A percentile compares a stretch with the other conserved stretches of the same genome.
These are phyloP conservation scores for Rhinopithecus roxellana DNA, from an alignment of 2,113 vertebrate species.

Conservation along the genomic window DNA sequence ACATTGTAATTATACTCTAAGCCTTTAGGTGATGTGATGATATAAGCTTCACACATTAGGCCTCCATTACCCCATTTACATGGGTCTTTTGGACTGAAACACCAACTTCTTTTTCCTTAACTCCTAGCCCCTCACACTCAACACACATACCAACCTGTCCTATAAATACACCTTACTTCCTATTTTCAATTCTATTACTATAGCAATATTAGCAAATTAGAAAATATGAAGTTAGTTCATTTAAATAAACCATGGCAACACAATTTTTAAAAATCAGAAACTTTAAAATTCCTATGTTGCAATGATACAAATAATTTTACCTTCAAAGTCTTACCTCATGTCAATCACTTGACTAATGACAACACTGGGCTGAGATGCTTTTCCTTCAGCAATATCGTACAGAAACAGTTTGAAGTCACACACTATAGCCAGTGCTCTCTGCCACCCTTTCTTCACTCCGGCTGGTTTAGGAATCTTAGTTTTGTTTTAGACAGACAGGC, in stretches of 20 bases:
- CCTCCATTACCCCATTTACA: background rate
- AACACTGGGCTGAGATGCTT: slow-evolving; percentile 92
- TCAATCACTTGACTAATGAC: slow-evolving; percentile 97
- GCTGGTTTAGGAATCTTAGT: slow-evolving; percentile 96
- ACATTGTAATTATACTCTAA: background rate
- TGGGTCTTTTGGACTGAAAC: background rate
- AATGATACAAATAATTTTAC: background rate
- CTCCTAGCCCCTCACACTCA: background rate
- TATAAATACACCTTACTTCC: background rate
- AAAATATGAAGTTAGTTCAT: background rate
- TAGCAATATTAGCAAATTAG: background rate
- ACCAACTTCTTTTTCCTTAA: background rate
- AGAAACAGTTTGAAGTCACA: slow-evolving; percentile 99
- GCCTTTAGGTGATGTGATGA: background rate
- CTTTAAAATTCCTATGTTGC: background rate
- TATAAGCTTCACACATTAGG: background rate
- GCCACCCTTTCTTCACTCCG: slow-evolving; percentile 99
- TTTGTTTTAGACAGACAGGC: background rate
- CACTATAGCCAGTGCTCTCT: slow-evolving; percentile 94
- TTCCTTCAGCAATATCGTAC: slow-evolving; percentile 96
- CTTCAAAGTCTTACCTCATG: slow-evolving; percentile 91
- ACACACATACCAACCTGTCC: background rate
- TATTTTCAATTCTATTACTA: background rate
- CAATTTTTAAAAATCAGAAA: background rate
- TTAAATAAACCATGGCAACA: background rate